Evolutionary conservation across 2,888 invertebrate genomes (phyloP).

Genomic region (Amphimallon solstitiale): DNA sequence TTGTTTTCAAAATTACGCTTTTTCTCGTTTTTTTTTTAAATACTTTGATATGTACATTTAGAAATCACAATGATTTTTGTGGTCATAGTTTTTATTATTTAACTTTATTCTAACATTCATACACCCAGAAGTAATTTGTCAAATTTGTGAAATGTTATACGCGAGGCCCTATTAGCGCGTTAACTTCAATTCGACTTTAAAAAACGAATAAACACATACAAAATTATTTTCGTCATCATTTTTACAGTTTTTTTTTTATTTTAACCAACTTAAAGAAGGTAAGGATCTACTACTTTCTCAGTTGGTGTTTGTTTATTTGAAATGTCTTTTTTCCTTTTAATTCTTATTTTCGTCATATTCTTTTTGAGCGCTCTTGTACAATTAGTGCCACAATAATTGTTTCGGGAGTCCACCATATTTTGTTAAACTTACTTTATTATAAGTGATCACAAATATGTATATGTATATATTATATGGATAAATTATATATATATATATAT

Average conservation of each 20-base stretch:
- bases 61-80: constrained; percentile 56
- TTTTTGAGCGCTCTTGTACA: constrained; percentile 19
- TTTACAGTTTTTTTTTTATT: neutral
- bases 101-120: neutral
- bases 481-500: constrained; percentile 13
- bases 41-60: constrained; percentile 57
- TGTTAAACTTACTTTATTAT: constrained; percentile 45
- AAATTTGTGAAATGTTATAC: constrained; percentile 1
- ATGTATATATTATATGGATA: constrained; percentile 10
- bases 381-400: constrained; percentile 59
- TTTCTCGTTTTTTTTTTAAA: neutral
- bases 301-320: neutral
- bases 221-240: neutral
- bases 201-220: constrained; percentile 12
- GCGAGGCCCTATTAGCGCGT: constrained; percentile 35
- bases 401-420: constrained; percentile 52
- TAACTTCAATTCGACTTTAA: constrained; percentile 30
- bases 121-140: neutral
- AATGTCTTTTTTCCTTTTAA: neutral
- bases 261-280: neutral
- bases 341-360: neutral
- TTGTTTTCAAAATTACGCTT: too few relatives aligned
- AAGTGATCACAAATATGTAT: constrained; percentile 49
- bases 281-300: neutral
- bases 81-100: constrained; percentile 28